Evolutionary conservation across 2,797 vertebrate species (phyloP), one percentile per base, ranked within the genome.

Genomic region (Enteromius trimaculatus): DNA sequence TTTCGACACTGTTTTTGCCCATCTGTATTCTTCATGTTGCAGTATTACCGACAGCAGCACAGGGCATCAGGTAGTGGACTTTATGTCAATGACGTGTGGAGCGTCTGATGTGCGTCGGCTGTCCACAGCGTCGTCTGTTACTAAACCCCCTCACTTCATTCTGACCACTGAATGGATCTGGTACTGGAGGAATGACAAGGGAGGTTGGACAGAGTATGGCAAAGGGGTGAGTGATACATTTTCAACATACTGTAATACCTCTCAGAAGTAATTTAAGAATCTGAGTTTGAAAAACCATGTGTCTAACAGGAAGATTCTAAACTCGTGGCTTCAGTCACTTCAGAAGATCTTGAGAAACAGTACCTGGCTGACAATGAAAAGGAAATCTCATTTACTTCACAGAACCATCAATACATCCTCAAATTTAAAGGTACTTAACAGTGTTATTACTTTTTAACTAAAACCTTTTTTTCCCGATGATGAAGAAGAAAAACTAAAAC

Each of bases 111-210:
- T 96, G 37, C 95, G 95, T 14, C 97, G 97, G 4, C 94, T 98
- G 77, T 96, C 97, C 90, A 99, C 97, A 0, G 91, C 91, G 13
- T 97, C 97, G 6, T 97, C 96, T 0, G 92, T 96, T 77, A 94
- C 94, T 23, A 97, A 94, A 88, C 96, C 96, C 0, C 93, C 96
- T 29, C 91, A 97, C 88, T 97, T 93, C 85, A 94, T 97, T 82
- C 94, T 98, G 29, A 98, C 97, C 64, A 99, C 98, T 1, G 88
- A 97, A 80, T 99, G 98, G 97, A 62, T 95, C 71, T 99, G 98
- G 98, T 97, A 97, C 93, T 98, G 97, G 97, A 91, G 90, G 81
- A 95, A 96, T 42, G 94, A 97, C 0, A 37, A 21, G 21, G 93
- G 87, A 10, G 53, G 0, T 6, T 99, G 98, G 98, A 88, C 81